Conservation (phyloP, 2,113 vertebrate genomes). For the Pseudorhombus dupliciocellatus region DNA sequence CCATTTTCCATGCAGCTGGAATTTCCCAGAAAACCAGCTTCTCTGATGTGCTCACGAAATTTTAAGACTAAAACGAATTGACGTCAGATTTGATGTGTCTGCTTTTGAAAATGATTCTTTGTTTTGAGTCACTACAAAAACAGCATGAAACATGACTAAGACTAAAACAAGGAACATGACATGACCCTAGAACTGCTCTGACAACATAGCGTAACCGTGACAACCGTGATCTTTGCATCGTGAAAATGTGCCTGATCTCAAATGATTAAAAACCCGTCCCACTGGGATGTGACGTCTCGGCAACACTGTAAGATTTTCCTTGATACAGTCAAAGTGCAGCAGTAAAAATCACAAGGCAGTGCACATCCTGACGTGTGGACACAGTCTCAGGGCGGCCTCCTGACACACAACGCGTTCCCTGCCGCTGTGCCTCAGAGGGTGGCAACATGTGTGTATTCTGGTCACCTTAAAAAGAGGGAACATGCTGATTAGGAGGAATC, state of each 20-base stretch:
- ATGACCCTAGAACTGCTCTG: no score
- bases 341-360: conserved; percentile 9
- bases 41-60: no score
- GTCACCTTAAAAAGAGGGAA: conserved; percentile 36
- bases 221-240: background rate
- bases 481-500: conserved; percentile 41
- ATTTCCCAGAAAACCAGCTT: no score
- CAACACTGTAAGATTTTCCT: conserved; percentile 21
- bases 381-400: background rate
- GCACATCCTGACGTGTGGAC: conserved; percentile 23
- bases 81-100: no score
- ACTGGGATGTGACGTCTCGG: background rate
- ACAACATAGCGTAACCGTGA: no score
- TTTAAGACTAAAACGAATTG: no score
- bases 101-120: no score
- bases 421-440: background rate
- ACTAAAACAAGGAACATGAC: no score
- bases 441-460: conserved; percentile 39
- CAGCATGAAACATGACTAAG: no score
- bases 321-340: conserved; percentile 46
- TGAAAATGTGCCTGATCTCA: background rate
- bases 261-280: background rate
- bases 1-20: no score
- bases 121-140: no score
- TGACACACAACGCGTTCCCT: background rate